phyloP scores from a whole-genome alignment of 2,113 vertebrate genomes.

The Muntiacus muntjak region DNA sequence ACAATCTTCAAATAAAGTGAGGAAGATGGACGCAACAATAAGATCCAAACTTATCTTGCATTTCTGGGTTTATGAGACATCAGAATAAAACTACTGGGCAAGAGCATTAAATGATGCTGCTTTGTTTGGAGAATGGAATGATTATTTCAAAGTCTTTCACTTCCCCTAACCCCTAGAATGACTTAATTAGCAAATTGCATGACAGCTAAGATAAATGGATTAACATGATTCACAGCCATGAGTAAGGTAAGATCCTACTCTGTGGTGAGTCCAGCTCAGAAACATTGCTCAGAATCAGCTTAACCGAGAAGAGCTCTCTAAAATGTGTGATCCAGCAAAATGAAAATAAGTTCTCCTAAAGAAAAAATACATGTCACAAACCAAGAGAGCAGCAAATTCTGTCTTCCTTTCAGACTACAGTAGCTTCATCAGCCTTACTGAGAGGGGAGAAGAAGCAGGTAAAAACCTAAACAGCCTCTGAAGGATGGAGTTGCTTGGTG shows the following conservation, averaged over 20 bases:
- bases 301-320: background rate
- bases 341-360: background rate
- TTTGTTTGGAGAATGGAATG: background rate
- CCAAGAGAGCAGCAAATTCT: background rate
- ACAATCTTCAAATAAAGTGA: background rate
- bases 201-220: background rate
- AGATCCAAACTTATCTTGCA: background rate
- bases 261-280: background rate
- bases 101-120: background rate
- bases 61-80: background rate
- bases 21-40: background rate
- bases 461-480: background rate
- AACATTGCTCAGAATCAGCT: background rate
- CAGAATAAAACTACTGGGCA: background rate
- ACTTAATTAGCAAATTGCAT: background rate
- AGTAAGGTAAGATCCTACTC: background rate
- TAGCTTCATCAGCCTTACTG: background rate
- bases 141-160: background rate
- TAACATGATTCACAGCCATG: background rate
- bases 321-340: background rate
- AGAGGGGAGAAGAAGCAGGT: background rate
- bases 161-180: background rate
- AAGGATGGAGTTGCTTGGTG: rapidly evolving
- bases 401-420: background rate
- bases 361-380: background rate